Conservation (phyloP, 2,113 vertebrate species). For the Caranx ignobilis region DNA sequence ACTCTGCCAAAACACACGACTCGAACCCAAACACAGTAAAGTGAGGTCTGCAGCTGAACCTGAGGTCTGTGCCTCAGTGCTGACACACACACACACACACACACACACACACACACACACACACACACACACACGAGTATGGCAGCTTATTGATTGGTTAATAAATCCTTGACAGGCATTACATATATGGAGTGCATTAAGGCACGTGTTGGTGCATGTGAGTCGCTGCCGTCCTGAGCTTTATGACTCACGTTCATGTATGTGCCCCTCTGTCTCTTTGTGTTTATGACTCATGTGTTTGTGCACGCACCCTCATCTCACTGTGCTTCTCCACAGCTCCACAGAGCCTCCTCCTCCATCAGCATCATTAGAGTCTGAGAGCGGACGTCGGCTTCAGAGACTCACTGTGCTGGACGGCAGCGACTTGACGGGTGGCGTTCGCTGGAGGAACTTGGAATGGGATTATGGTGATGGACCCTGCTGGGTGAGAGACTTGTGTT, state of each 20-base stretch:
- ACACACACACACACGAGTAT: background rate
- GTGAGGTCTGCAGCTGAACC: background rate
- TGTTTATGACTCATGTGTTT: conserved; percentile 23
- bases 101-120: too few relatives aligned
- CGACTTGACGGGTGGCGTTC: background rate
- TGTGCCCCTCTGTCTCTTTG: background rate
- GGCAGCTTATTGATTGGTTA: background rate
- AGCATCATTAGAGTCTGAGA: conserved; percentile 84
- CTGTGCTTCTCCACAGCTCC: conserved; percentile 65
- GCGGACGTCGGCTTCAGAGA: background rate
- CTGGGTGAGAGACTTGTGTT: conserved; percentile 1
- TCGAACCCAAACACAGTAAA: background rate
- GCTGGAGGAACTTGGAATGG: background rate
- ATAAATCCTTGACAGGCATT: conserved; percentile 6
- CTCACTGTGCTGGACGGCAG: background rate
- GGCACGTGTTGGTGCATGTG: conserved; percentile 23
- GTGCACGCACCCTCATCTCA: background rate
- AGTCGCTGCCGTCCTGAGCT: background rate
- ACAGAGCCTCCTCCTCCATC: conserved; percentile 82
- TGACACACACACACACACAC: background rate
- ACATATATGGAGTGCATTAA: background rate
- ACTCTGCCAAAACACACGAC: background rate
- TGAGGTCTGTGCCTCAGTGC: background rate
- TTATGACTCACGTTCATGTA: conserved; percentile 20
- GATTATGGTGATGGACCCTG: conserved; percentile 6